phyloP scores from a whole-genome alignment of 1,140 invertebrate species.

The Leptestheria dahalacensis region DNA sequence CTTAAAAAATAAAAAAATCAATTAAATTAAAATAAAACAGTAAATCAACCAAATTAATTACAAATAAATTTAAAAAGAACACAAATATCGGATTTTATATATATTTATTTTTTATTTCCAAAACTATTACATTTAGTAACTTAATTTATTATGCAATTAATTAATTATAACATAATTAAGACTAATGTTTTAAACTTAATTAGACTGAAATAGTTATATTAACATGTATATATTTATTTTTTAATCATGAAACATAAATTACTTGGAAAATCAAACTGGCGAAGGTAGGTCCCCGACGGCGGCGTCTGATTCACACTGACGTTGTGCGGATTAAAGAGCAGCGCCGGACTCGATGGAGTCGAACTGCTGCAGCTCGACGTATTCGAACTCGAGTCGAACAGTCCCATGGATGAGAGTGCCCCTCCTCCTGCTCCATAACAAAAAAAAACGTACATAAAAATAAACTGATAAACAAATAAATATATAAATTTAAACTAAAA shows the following conservation, averaged over 20 bases:
- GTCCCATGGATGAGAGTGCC: constrained; percentile 25
- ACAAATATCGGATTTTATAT: not conserved
- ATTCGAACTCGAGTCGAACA: constrained; percentile 71
- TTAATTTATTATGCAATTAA: too few species aligned
- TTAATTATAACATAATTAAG: too few species aligned
- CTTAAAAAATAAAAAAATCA: too few species aligned
- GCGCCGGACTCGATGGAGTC: constrained; percentile 82
- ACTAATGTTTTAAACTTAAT: too few species aligned
- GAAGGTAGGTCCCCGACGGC: constrained; percentile 35
- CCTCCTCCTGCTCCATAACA: not conserved
- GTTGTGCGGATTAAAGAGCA: constrained; percentile 24
- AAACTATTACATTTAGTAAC: too few species aligned
- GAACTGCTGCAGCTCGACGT: constrained; percentile 93
- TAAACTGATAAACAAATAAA: not conserved
- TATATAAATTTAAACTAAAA: not conserved
- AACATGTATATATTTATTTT: not conserved
- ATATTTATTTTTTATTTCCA: not conserved
- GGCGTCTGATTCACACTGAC: constrained; percentile 32
- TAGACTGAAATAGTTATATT: not conserved
- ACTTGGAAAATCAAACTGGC: constrained; percentile 77
- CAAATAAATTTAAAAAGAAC: not conserved
- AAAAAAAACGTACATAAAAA: not conserved
- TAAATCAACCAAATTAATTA: too few species aligned
- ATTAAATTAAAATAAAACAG: too few species aligned
- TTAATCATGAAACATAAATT: constrained; percentile 12